A percentile compares a stretch with the other conserved stretches of the same genome.
These are phyloP conservation scores for Leucophora obtusa DNA, from an alignment of 2,888 invertebrate genomes.

Conservation along the genomic window DNA sequence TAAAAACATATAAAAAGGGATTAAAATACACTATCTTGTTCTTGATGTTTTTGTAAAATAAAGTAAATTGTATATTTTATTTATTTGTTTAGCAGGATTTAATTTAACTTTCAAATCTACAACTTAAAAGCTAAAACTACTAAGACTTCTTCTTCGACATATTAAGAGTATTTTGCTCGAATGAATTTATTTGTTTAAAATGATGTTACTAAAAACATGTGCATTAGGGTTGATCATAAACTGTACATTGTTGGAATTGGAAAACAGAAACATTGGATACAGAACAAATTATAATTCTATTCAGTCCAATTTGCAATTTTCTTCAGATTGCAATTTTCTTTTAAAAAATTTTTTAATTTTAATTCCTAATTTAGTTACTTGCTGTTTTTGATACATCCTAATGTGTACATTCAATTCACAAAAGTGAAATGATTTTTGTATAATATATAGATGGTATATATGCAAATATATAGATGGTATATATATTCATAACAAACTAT, in stretches of 20 bases:
- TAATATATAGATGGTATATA: too few relatives aligned
- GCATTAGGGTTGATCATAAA: not conserved
- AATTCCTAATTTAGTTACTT: not conserved
- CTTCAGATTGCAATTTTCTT: too few relatives aligned
- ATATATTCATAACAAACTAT: slow-evolving; percentile 9
- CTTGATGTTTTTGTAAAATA: slow-evolving; percentile 12
- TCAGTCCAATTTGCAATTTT: too few relatives aligned
- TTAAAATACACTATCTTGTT: slow-evolving; percentile 27
- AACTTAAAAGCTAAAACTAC: slow-evolving; percentile 53
- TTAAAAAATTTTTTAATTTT: not conserved
- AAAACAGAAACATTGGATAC: not conserved
- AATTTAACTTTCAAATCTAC: slow-evolving; percentile 58
- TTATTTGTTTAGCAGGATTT: slow-evolving; percentile 56
- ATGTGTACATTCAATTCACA: too few relatives aligned
- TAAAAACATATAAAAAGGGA: slow-evolving; percentile 12
- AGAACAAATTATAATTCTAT: too few relatives aligned
- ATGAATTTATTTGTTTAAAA: not conserved
- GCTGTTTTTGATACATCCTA: too few relatives aligned
- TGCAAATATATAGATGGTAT: not conserved
- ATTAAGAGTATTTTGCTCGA: not conserved
- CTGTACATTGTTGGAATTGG: not conserved
- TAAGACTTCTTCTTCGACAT: slow-evolving; percentile 6
- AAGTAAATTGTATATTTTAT: slow-evolving; percentile 43
- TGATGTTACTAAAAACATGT: not conserved
- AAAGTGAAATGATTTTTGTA: too few relatives aligned